A percentile compares a stretch with the other conserved stretches of the same genome.
phyloP scores from a whole-genome alignment of 2,888 invertebrate species.

The Koerneria pararmatus region DNA sequence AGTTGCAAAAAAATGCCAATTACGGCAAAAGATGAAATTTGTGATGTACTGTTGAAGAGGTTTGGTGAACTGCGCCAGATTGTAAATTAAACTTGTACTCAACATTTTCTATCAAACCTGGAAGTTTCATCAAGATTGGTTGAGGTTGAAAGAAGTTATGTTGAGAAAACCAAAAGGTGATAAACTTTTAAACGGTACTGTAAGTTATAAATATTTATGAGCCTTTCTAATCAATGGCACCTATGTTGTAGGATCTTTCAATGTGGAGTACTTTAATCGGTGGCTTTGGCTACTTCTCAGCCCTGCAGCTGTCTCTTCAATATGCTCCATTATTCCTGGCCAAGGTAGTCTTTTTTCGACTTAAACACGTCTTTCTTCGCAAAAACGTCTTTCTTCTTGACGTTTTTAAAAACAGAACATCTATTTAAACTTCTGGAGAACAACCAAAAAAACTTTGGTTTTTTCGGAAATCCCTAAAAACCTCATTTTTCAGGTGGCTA shows the following conservation, averaged over 20 bases:
- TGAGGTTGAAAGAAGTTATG: too few relatives aligned
- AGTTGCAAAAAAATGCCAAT: too few relatives aligned
- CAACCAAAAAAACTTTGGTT: too few relatives aligned
- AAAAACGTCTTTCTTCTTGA: not conserved
- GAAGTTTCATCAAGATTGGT: too few relatives aligned
- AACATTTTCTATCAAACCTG: too few relatives aligned
- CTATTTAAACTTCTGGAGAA: not conserved
- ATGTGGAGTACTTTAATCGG: slow-evolving; percentile 39
- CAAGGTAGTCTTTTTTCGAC: slow-evolving; percentile 25
- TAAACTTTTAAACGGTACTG: not conserved
- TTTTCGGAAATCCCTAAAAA: too few relatives aligned
- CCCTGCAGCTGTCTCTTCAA: slow-evolving; percentile 39
- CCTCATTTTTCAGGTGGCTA: slow-evolving; percentile 26
- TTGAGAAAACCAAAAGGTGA: too few relatives aligned
- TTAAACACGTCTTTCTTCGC: not conserved
- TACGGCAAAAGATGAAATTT: too few relatives aligned
- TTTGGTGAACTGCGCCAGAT: too few relatives aligned
- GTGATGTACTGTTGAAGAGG: too few relatives aligned
- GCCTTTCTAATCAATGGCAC: not conserved
- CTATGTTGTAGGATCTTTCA: slow-evolving; percentile 26
- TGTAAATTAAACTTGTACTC: too few relatives aligned
- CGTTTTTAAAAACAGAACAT: not conserved
- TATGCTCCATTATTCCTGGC: slow-evolving; percentile 40
- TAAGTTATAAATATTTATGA: too few relatives aligned
- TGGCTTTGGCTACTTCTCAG: slow-evolving; percentile 38